phyloP scores from a whole-genome alignment of 2,888 invertebrate species.

The Liodrosophila aerea region DNA sequence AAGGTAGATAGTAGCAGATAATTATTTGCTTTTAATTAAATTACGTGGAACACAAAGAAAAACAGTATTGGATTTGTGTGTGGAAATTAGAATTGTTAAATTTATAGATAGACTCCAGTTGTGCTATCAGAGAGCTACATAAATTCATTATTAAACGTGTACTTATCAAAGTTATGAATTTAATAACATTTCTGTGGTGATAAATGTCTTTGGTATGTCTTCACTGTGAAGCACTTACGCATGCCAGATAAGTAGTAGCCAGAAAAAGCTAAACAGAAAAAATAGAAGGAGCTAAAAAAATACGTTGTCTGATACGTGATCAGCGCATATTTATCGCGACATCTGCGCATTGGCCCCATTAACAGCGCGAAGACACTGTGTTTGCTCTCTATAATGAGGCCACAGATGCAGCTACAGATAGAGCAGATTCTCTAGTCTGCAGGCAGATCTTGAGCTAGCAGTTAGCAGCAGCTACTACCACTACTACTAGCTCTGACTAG shows the following conservation, averaged over 20 bases:
- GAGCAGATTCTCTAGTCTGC: constrained; percentile 24
- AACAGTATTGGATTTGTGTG: constrained; percentile 46
- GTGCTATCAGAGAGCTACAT: constrained; percentile 29
- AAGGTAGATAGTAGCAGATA: constrained; percentile 27
- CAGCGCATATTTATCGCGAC: constrained; percentile 75
- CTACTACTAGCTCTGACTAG: constrained; percentile 10
- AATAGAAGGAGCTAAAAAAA: constrained; percentile 23
- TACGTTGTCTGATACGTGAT: constrained; percentile 67
- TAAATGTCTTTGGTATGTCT: constrained; percentile 54
- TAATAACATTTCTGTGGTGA: constrained; percentile 43
- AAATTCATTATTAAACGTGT: constrained; percentile 58
- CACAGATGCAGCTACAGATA: constrained; percentile 64
- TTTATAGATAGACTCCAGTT: constrained; percentile 39
- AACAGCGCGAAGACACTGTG: constrained; percentile 34
- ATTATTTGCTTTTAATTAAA: constrained; percentile 70
- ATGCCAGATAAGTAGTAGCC: constrained; percentile 46
- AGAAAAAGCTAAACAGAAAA: constrained; percentile 8
- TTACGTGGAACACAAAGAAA: constrained; percentile 45
- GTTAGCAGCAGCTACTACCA: too few relatives aligned
- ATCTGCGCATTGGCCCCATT: constrained; percentile 57
- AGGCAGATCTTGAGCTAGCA: not conserved
- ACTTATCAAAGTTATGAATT: constrained; percentile 51
- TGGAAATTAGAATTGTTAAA: constrained; percentile 73
- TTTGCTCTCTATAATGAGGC: constrained; percentile 64
- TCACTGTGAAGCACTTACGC: constrained; percentile 26